Percentiles rank a stretch among this genome's conserved stretches.
phyloP scores from a whole-genome alignment of 2,888 invertebrate species.

The Eumerus sabulonum region DNA sequence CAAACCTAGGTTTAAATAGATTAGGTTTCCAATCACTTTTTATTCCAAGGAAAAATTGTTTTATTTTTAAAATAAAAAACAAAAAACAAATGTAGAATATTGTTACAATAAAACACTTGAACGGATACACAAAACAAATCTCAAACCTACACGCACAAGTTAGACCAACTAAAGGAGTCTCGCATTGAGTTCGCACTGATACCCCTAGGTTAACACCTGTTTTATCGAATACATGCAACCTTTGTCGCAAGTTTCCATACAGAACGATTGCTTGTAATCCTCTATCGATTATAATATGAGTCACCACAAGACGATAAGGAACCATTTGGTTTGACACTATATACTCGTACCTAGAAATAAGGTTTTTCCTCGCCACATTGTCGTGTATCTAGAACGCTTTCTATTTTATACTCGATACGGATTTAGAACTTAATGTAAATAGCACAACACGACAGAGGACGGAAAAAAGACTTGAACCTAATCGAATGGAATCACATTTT shows the following conservation, averaged over 20 bases:
- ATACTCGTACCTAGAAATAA: constrained; percentile 73
- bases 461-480: not conserved
- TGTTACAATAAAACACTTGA: not conserved
- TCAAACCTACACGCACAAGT: no score
- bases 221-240: no score
- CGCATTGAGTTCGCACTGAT: no score
- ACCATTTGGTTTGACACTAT: not conserved
- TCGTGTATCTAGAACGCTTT: constrained; percentile 24
- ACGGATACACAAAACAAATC: not conserved
- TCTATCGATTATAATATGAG: not conserved
- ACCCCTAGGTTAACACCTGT: no score
- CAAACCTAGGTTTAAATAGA: no score
- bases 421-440: constrained; percentile 35
- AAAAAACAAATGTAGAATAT: no score
- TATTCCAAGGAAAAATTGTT: no score
- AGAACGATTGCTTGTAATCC: no score
- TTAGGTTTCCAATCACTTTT: no score
- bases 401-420: constrained; percentile 21
- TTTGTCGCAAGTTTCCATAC: no score
- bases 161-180: no score
- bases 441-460: not conserved
- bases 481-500: constrained; percentile 33
- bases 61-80: no score
- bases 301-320: not conserved
- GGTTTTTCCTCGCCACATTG: constrained; percentile 75